Conservation (phyloP, 2,113 vertebrate genomes). For the Prinia subflava region DNA sequence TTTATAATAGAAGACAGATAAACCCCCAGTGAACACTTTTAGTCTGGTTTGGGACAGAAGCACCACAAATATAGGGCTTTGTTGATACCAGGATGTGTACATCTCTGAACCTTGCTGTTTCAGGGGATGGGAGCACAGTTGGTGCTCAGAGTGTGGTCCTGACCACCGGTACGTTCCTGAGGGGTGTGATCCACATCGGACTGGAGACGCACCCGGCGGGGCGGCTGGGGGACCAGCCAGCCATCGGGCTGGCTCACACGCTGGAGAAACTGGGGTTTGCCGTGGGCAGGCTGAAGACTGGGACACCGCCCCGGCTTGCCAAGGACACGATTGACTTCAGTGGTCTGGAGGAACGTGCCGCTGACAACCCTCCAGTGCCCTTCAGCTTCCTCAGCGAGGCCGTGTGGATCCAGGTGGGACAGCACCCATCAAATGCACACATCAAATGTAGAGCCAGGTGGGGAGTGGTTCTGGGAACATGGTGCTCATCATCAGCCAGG, state of each 20-base stretch:
- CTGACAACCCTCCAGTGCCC: conserved; percentile 81
- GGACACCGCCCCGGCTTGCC: conserved; percentile 88
- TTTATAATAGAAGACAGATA: neutral
- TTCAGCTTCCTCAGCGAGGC: conserved; percentile 90
- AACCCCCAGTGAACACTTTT: neutral
- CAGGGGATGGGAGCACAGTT: conserved; percentile 76
- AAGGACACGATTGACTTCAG: conserved; percentile 84
- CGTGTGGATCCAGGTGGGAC: conserved; percentile 78
- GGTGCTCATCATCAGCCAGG: accelerated
- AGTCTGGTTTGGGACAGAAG: neutral
- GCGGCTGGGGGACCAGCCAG: conserved; percentile 88
- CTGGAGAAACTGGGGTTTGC: conserved; percentile 84
- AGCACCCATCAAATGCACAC: neutral
- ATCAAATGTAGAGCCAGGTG: accelerated
- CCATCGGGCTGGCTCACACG: conserved; percentile 82
- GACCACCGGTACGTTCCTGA: conserved; percentile 93
- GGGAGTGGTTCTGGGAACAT: accelerated
- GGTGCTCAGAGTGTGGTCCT: conserved; percentile 80
- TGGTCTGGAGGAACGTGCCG: conserved; percentile 60
- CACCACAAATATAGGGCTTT: neutral
- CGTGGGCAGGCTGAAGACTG: conserved; percentile 88
- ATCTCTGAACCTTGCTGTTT: neutral
- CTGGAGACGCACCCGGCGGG: conserved; percentile 81
- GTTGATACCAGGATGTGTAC: accelerated
- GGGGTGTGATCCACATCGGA: conserved; percentile 84